Evolutionary conservation across 1,140 invertebrate genomes (phyloP).

Genomic region (Dinoponera quadriceps): DNA sequence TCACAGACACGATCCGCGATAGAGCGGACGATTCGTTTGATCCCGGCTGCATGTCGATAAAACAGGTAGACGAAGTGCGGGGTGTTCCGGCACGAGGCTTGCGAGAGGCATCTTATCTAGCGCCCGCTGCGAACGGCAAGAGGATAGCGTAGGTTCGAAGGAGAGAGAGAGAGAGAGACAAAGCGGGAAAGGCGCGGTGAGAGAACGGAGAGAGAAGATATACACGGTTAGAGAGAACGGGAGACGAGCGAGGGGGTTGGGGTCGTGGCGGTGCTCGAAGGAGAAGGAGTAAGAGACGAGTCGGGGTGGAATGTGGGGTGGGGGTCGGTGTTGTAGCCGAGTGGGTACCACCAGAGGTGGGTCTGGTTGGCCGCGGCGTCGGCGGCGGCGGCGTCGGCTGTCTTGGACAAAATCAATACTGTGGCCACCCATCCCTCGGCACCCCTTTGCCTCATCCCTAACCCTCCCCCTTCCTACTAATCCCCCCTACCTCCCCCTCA

Average conservation of each 20-base stretch:
- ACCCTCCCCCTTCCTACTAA: slow-evolving; percentile 61
- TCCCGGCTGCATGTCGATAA: slow-evolving; percentile 33
- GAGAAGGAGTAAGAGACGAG: slow-evolving; percentile 63
- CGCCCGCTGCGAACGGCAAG: slow-evolving; percentile 53
- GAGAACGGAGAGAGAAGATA: slow-evolving; percentile 20
- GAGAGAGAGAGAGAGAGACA: slow-evolving; percentile 38
- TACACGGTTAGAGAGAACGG: slow-evolving; percentile 45
- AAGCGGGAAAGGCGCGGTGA: slow-evolving; percentile 44
- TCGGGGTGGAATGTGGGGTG: slow-evolving; percentile 74
- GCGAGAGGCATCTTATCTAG: slow-evolving; percentile 69
- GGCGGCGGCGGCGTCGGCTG: slow-evolving; percentile 80
- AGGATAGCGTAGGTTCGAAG: slow-evolving; percentile 37
- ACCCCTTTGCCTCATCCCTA: slow-evolving; percentile 73
- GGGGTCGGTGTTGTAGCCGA: slow-evolving; percentile 83
- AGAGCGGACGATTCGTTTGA: slow-evolving; percentile 35
- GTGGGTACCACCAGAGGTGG: slow-evolving; percentile 85
- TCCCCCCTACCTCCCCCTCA: slow-evolving; percentile 57
- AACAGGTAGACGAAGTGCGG: slow-evolving; percentile 50
- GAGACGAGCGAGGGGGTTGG: slow-evolving; percentile 41
- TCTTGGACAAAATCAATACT: slow-evolving; percentile 87
- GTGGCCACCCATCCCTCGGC: slow-evolving; percentile 81
- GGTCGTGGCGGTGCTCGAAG: slow-evolving; percentile 61
- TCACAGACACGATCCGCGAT: background rate
- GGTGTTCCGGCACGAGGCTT: slow-evolving; percentile 44
- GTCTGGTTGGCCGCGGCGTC: slow-evolving; percentile 85